Evolutionary conservation across 2,113 vertebrate genomes (phyloP), one percentile per base, ranked within the genome.

Genomic region (Machaerirhynchus nigripectus): DNA sequence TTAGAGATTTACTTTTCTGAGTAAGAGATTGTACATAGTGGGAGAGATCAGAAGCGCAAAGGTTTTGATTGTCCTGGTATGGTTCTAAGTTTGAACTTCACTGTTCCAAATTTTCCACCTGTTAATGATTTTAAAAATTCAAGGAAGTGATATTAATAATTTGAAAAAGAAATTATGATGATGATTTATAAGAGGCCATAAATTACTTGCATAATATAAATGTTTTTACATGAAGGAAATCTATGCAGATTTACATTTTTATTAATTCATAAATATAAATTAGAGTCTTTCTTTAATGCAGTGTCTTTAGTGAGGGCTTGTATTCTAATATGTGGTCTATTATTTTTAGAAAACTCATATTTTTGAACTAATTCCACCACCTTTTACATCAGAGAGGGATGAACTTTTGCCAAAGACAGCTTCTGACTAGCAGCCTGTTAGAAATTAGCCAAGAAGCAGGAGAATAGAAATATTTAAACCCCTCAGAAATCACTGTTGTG

Each of bases 231-330:
- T 97, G 77, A 95, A 90, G 92, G 89, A 97, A 91, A 68, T 82
- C 73, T 93, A 37, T 92, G 89, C 86, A 85, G 84, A 96, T 97
- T 97, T 97, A 93, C 95, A 95, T 97, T 97, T 97, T 97, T 89
- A 96, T 96, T 96, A 95, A 96, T 97, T 95, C 91, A 97, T 93
- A 96, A 89, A 84, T 95, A 96, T 96, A 97, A 95, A 90, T 95
- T 95, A 94, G 85, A 92, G 79, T 39, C 35, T 96, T 92, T 95
- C 40, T 96, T 97, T 93, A 93, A 85, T 95, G 60, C 80, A 26
- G 18, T 84, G 16, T 93, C 88, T 94, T 96, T 93, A 69, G 35
- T 69, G 55, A 91, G 84, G 64, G 24, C 33, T 96, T 96, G 44
- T 94, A 94, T 94, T 53, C 77, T 77, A 46, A 92, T 92, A 80